Conservation (phyloP, 1,140 invertebrate species). For the Dreissena rostriformis region DNA sequence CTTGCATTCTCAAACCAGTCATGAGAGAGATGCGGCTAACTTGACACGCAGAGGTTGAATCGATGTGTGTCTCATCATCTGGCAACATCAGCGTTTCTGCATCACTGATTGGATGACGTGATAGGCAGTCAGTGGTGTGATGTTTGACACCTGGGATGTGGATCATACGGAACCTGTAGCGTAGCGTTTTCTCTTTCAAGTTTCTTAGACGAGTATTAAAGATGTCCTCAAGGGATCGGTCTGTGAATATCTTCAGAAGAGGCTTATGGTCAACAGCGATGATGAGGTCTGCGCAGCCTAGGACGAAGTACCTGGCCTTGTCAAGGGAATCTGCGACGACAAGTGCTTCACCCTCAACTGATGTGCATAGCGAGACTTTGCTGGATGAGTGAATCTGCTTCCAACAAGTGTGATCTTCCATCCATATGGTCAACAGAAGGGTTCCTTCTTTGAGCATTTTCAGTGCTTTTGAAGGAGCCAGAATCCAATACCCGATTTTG, state of each 20-base stretch:
- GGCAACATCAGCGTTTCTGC: conserved; percentile 27
- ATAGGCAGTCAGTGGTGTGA: conserved; percentile 47
- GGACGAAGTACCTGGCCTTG: conserved; percentile 60
- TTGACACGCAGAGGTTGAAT: not conserved
- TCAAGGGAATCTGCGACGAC: conserved; percentile 65
- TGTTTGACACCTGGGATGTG: conserved; percentile 56
- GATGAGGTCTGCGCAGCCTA: conserved; percentile 62
- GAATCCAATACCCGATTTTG: too few relatives aligned
- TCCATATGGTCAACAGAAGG: not conserved
- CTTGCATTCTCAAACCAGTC: not conserved
- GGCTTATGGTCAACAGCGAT: conserved; percentile 63
- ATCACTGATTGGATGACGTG: conserved; percentile 32
- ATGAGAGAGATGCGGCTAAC: not conserved
- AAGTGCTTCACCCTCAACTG: conserved; percentile 63
- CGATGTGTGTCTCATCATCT: conserved; percentile 21
- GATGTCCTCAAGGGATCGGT: conserved; percentile 57
- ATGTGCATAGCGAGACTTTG: conserved; percentile 29
- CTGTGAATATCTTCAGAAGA: conserved; percentile 55
- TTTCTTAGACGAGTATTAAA: conserved; percentile 56
- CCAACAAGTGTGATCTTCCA: conserved; percentile 8
- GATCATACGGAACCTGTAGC: conserved; percentile 55
- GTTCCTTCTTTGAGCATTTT: not conserved
- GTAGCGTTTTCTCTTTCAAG: conserved; percentile 59
- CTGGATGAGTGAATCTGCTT: not conserved
- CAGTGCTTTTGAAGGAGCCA: not conserved